Percentiles rank a stretch among this genome's conserved stretches.
Conservation (phyloP, 2,888 invertebrate species). For the Bellardia bayeri region DNA sequence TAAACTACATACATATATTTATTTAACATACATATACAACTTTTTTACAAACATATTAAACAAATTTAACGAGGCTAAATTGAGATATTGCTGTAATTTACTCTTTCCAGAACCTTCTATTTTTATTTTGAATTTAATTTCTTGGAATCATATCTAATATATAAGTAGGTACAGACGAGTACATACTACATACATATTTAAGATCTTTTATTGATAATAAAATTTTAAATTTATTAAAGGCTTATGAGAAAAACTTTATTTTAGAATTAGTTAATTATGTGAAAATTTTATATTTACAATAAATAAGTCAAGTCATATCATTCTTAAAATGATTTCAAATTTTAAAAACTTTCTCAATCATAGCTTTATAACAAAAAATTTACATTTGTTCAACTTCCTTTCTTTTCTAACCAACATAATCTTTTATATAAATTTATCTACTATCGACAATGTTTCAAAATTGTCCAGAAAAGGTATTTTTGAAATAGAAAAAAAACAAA, state of each 20-base stretch:
- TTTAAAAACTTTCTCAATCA: neutral
- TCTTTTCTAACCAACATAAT: neutral
- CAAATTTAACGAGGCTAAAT: neutral
- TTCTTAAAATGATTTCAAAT: constrained; percentile 18
- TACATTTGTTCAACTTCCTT: neutral
- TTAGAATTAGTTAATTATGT: too few species aligned
- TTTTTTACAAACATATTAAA: neutral
- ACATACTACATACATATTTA: too few species aligned
- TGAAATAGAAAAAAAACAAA: constrained; percentile 55
- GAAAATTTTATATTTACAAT: too few species aligned
- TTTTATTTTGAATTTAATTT: too few species aligned
- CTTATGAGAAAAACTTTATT: neutral
- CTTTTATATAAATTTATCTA: neutral
- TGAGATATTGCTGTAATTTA: neutral
- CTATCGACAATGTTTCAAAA: constrained; percentile 7
- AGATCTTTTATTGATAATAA: too few species aligned
- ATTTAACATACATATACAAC: neutral
- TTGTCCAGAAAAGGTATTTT: constrained; percentile 69
- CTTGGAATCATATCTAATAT: too few species aligned
- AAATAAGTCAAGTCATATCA: constrained; percentile 25
- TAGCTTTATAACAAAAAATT: neutral
- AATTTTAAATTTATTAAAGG: neutral
- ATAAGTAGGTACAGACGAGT: too few species aligned
- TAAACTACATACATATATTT: constrained; percentile 6
- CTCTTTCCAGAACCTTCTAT: too few species aligned